Percentiles rank a stretch among this genome's conserved stretches.
These are phyloP conservation scores for Acholoe squamosa DNA, from an alignment of 2,888 invertebrate genomes.

Conservation along the genomic window DNA sequence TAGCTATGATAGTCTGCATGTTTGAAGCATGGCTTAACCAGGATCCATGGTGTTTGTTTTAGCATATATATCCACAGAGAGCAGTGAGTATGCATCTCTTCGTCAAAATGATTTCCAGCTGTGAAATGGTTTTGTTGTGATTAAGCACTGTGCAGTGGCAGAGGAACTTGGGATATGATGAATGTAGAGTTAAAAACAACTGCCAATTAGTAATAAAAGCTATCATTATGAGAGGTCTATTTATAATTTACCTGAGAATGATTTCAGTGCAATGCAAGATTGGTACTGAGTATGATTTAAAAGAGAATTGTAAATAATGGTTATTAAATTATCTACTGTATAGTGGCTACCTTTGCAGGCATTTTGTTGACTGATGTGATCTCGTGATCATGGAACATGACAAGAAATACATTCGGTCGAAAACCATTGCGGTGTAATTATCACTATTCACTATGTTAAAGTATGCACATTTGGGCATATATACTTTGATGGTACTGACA, in stretches of 20 bases:
- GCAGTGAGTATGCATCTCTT: not conserved
- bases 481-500: not conserved
- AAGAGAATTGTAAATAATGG: not conserved
- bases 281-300: constrained; percentile 8
- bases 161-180: not conserved
- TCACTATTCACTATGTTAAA: not conserved
- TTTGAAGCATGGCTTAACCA: too few relatives aligned
- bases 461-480: not conserved
- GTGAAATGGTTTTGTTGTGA: constrained; percentile 40
- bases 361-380: not conserved
- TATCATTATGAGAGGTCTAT: not conserved
- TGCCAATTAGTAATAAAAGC: too few relatives aligned
- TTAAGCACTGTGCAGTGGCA: not conserved
- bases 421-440: constrained; percentile 8
- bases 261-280: not conserved
- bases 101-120: constrained; percentile 23
- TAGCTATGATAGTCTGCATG: too few relatives aligned
- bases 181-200: too few relatives aligned
- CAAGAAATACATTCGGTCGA: not conserved
- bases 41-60: too few relatives aligned
- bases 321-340: not conserved
- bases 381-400: not conserved
- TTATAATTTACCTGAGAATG: not conserved
- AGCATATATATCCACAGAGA: too few relatives aligned
- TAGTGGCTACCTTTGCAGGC: not conserved